Evolutionary conservation across 2,888 invertebrate species (phyloP).

Genomic region (Tetranychus truncatus): DNA sequence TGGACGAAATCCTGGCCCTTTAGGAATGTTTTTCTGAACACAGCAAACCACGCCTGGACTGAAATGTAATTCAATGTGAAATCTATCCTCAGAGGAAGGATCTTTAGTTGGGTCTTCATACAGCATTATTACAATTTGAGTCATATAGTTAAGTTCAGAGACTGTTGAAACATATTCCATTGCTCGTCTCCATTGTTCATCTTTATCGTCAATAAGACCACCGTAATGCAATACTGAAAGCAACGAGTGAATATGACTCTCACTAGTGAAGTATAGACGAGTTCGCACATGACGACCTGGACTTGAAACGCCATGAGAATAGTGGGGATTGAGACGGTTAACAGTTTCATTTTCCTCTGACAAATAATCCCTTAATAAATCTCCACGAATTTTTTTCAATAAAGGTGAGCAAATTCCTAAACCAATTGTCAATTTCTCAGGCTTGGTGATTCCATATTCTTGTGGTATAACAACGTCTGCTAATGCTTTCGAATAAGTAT

Average conservation of each 20-base stretch:
- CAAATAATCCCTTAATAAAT: constrained; percentile 63
- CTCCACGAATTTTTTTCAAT: constrained; percentile 80
- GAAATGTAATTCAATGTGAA: constrained; percentile 95
- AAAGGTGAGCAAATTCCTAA: constrained; percentile 94
- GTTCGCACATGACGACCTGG: constrained; percentile 95
- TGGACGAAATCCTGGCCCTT: constrained; percentile 77
- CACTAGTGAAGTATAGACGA: constrained; percentile 96
- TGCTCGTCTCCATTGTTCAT: constrained; percentile 93
- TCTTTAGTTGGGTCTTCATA: constrained; percentile 92
- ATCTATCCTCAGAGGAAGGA: constrained; percentile 41
- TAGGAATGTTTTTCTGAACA: constrained; percentile 71
- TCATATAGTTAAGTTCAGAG: constrained; percentile 96
- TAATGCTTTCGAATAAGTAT: constrained; percentile 83
- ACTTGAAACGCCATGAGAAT: constrained; percentile 91
- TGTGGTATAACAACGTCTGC: constrained; percentile 98
- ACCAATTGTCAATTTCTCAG: constrained; percentile 87
- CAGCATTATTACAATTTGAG: constrained; percentile 92
- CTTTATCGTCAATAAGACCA: constrained; percentile 53
- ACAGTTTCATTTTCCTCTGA: constrained; percentile 74
- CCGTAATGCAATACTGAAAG: constrained; percentile 86
- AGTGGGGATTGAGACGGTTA: constrained; percentile 79
- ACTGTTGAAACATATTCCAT: constrained; percentile 97
- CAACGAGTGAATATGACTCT: constrained; percentile 94
- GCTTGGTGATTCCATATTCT: constrained; percentile 87
- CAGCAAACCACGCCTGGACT: constrained; percentile 95